Conservation (phyloP, 2,113 vertebrate species). For the Gorsachius goisagi region DNA sequence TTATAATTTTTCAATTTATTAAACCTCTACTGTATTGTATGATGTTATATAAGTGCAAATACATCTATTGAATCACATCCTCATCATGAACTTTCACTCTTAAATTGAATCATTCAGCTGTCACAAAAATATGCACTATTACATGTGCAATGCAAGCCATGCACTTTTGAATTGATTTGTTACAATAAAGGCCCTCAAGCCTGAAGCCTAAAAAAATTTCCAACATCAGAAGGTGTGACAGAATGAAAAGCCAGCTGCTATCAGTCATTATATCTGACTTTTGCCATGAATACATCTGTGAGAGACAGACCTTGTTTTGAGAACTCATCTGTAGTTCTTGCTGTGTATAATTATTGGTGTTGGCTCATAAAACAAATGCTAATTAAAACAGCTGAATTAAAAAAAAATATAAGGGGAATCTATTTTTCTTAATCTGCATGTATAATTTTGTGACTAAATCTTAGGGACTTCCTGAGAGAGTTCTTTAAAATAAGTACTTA, state of each 20-base stretch:
- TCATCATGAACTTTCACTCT: not conserved
- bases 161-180: not conserved
- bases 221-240: not conserved
- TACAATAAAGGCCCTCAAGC: not conserved
- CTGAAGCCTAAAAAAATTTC: not conserved
- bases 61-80: not conserved
- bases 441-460: not conserved
- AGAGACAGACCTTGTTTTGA: constrained; percentile 5
- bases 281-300: not conserved
- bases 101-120: not conserved
- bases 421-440: not conserved
- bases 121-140: not conserved
- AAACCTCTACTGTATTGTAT: not conserved
- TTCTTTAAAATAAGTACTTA: not conserved
- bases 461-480: not conserved
- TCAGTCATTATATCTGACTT: not conserved
- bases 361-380: not conserved
- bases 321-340: not conserved
- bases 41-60: not conserved
- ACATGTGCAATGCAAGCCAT: not conserved
- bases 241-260: not conserved
- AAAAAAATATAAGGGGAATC: not conserved
- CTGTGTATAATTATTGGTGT: not conserved
- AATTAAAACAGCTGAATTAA: not conserved
- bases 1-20: not conserved